Conservation (phyloP, 2,797 vertebrate species). For the Valencia hispanica region DNA sequence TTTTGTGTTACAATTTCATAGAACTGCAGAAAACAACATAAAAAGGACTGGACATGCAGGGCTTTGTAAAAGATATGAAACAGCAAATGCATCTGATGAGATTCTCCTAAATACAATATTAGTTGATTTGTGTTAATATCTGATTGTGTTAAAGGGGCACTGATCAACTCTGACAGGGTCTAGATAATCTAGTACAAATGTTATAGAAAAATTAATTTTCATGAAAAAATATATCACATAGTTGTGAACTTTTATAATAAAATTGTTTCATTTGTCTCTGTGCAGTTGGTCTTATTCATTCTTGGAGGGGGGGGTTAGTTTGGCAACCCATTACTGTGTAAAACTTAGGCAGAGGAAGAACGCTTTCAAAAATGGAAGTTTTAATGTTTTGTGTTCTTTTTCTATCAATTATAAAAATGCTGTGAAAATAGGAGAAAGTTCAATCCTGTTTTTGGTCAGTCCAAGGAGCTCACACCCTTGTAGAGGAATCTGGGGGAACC, state of each 20-base stretch:
- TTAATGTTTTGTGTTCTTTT: too few species aligned
- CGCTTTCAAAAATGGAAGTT: too few species aligned
- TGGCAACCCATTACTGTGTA: not conserved
- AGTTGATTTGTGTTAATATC: conserved; percentile 80
- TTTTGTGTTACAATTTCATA: conserved; percentile 79
- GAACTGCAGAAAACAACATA: conserved; percentile 60
- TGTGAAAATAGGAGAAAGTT: too few species aligned
- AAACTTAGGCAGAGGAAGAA: too few species aligned
- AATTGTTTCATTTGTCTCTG: conserved; percentile 83
- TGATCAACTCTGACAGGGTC: conserved; percentile 71
- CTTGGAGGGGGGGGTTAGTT: not conserved
- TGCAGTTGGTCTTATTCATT: conserved; percentile 43
- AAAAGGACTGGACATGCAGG: conserved; percentile 69
- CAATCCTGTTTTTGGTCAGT: too few species aligned
- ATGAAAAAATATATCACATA: conserved; percentile 90
- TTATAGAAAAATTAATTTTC: conserved; percentile 86
- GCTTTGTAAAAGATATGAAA: conserved; percentile 70
- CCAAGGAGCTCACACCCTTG: too few species aligned
- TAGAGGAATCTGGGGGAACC: too few species aligned
- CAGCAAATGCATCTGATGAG: conserved; percentile 59
- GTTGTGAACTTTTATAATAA: conserved; percentile 95
- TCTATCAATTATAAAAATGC: too few species aligned
- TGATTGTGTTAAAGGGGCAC: conserved; percentile 82
- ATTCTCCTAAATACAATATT: conserved; percentile 69
- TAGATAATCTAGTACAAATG: conserved; percentile 80